phyloP scores from a whole-genome alignment of 2,888 invertebrate species.

The Sinohyriopsis cumingii region DNA sequence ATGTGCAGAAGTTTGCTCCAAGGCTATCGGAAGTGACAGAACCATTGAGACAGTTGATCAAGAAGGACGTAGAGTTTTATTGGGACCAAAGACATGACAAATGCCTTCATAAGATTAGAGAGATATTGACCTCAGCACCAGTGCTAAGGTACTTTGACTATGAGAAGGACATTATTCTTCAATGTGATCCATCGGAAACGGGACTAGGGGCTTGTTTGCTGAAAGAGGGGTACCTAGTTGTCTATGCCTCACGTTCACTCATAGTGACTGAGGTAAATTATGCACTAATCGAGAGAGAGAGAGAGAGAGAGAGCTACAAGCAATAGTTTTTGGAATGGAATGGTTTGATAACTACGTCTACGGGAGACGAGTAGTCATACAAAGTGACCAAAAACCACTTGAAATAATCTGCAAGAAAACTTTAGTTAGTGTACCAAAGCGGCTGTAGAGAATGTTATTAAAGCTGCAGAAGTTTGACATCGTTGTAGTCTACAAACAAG shows the following conservation, averaged over 20 bases:
- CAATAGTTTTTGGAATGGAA: slow-evolving; percentile 27
- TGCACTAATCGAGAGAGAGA: too few species aligned
- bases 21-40: too few species aligned
- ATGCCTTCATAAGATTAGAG: slow-evolving; percentile 21
- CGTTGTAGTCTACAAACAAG: too few species aligned
- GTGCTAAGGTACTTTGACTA: slow-evolving; percentile 17
- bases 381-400: too few species aligned
- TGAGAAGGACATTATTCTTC: too few species aligned
- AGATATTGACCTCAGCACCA: slow-evolving; percentile 19
- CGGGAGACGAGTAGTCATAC: slow-evolving; percentile 13
- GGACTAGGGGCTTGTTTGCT: slow-evolving; percentile 36
- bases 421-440: too few species aligned
- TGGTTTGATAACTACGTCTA: slow-evolving; percentile 28
- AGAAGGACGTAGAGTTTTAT: too few species aligned
- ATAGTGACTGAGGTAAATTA: slow-evolving; percentile 27
- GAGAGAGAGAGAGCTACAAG: slow-evolving; percentile 19
- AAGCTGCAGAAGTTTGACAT: too few species aligned
- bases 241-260: slow-evolving; percentile 33
- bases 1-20: too few species aligned
- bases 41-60: slow-evolving; percentile 5
- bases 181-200: slow-evolving; percentile 23
- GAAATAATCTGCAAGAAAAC: too few species aligned
- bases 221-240: slow-evolving; percentile 37
- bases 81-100: slow-evolving; percentile 19
- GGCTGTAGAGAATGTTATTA: too few species aligned